Base-by-base conservation (phyloP, 2,113 vertebrate genomes). In the Cheirogaleus medius region DNA sequence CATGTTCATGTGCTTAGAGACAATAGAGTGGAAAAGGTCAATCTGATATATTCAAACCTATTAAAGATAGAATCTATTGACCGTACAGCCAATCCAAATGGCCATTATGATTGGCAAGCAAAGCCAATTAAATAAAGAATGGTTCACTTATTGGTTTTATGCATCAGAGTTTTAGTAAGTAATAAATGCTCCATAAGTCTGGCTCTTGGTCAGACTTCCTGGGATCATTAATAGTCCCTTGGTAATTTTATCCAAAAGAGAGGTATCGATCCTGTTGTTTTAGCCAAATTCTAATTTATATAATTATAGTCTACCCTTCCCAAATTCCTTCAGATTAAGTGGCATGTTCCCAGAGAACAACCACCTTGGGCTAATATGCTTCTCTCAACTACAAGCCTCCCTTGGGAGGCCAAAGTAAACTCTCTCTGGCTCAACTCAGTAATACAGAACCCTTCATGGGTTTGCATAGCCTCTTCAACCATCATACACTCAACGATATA, bases 191-290 rank as follows among this genome's bases (percentile, higher is more conserved):
- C 64, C 39, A 3, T 34, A 71, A 87, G 52, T 52, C 54, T 96
- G 94, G 82, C 86, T 95, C 81, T 44, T 34, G 10, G 37, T 95
- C 84, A 95, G 76, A 81, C 23, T 86, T 94, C 34, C 44, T 81
- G 78, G 49, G 84, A 86, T 92, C 76, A 94, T 97, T 96, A 98
- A 95, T 73, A 86, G 58, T 60, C 85, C 88, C 63, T 71, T 87
- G 76, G 82, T 83, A 97, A 98, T 96, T 95, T 84, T 87, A 89
- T 93, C 73, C 86, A 58, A 95, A 60, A 94, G 74, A 81, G 58
- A 87, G 29, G 2, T 90, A 98, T 91, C 0, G 39, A 95, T 97
- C 60, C 44, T 39, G 29, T 47, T 81, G 54, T 71, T 83, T 42
- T 27, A 92, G 88, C 92, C 94, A 97, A 96, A 90, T 60, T 94